Base-by-base conservation (phyloP, 2,888 invertebrate genomes). In the Stictocephala bisonia region DNA sequence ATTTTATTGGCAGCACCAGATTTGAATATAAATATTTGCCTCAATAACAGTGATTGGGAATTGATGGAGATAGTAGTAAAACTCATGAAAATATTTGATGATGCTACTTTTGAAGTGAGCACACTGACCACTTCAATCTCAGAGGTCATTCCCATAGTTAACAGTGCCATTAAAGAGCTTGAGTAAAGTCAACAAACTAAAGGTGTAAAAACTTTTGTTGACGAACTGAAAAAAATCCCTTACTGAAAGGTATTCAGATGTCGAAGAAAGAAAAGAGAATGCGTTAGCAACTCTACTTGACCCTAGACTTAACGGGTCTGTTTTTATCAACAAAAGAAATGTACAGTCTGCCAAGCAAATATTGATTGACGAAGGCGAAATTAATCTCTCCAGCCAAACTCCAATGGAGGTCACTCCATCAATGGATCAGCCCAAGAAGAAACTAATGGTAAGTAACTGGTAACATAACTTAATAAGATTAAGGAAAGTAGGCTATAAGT, bases 1-100 rank as follows among this genome's bases (percentile, higher is more conserved):
- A 35, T 64, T 3, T 9, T 22, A 1, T 41, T 24, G 6, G 41
- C 35, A 27, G 64, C 50, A 20, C 22, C 72, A 48, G 72, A 72
- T 3, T 13, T 58, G 18, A 58, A 29, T n/a, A 26, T 11, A 7
- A 26, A 26, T 3, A 26, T 27, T 6, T 26, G 27, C 2, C n/a
- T 53, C 2, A 26, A n/a, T 3, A 9, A 2, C 2, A 26, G 27
- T 26, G 53, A 53, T n/a, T 53, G 53, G 27, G 27, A 53, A 2
- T 13, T 50, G 24, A 50, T 53, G 27, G 27, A 3, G n/a, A 53
- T 13, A 7, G 4, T 27, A 27, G 53, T 53, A 24, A 53, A 53
- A 27, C 53, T 53, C 2, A 11, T 53, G 3, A 24, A 53, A 53
- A 53, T 53, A 18, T 53, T 53, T 53, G 53, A 53, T 53, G 53